A percentile compares a stretch with the other conserved stretches of the same genome.
Conservation (phyloP, 2,113 vertebrate genomes). For the Riparia riparia region DNA sequence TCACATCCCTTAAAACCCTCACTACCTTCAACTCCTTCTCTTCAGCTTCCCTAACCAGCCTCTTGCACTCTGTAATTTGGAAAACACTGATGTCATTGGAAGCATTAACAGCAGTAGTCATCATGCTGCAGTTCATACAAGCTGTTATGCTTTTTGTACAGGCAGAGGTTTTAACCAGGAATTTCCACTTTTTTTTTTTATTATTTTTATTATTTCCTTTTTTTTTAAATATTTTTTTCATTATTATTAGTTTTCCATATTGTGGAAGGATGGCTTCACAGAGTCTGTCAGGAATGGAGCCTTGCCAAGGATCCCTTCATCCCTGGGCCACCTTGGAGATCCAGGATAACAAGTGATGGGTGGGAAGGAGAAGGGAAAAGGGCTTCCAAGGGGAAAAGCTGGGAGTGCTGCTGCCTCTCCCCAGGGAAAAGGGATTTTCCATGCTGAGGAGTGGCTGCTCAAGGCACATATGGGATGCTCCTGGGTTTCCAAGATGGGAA, state of each 20-base stretch:
- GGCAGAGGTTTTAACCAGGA: constrained; percentile 8
- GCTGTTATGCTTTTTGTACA: constrained; percentile 14
- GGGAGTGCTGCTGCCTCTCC: neutral
- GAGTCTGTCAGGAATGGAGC: neutral
- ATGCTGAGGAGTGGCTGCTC: neutral
- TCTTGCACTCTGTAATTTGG: constrained; percentile 28
- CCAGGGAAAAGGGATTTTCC: neutral
- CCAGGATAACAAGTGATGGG: neutral
- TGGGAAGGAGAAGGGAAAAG: neutral
- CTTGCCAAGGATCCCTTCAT: neutral
- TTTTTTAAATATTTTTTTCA: neutral
- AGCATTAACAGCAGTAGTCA: constrained; percentile 39
- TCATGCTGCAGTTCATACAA: constrained; percentile 6
- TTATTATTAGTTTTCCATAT: neutral
- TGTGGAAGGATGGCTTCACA: neutral
- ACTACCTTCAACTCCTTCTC: neutral
- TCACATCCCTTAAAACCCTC: neutral
- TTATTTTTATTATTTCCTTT: neutral
- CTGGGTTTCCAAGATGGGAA: neutral
- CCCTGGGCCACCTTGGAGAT: neutral
- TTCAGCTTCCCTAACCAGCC: neutral
- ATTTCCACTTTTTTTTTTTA: neutral
- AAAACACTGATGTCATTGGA: constrained; percentile 65
- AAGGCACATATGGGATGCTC: neutral
- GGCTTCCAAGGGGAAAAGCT: neutral